Base-by-base conservation (phyloP, 2,888 invertebrate genomes). In the Athripsodes cinereus region DNA sequence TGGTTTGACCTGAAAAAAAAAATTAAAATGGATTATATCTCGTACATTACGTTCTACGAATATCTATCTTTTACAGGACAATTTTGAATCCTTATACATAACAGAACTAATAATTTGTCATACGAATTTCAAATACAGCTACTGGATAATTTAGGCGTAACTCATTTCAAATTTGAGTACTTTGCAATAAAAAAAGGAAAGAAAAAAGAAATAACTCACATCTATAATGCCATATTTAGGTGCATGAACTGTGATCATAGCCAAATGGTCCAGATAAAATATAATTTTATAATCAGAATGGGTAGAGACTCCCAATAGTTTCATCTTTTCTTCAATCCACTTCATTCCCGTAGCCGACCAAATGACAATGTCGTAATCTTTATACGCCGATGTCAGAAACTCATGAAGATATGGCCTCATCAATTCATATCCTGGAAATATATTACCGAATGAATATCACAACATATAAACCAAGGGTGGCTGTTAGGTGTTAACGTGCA, bases 311-410 rank as follows among this genome's bases (percentile, higher is more conserved):
- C 96, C 96, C 0, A 98, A 77, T 48, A 96, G 75, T 60, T 89
- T 86, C 96, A 98, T 96, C 74, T 97, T 97, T 68, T 96, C 95
- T 67, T 96, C 92, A 48, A 98, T 96, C 96, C 96, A 97, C 68
- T 93, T 95, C 96, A 97, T 96, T 62, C 92, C 91, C 0, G 97
- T 97, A 0, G 97, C 97, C 2, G 97, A 97, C 97, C 97, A 98
- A 65, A 98, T 96, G 1, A 93, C 96, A 65, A 97, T 96, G 68
- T 97, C 97, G 67, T 96, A 97, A 73, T 94, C 80, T 69, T 86
- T 84, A 68, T 95, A 95, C 0, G 93, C 91, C 1, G 86, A 81
- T 1, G 88, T 87, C 0, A 97, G 79, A 73, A 97, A 97, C 72
- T 97, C 96, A 70, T 98, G 97, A 26, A 97, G 81, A 72, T 85